These are phyloP conservation scores for Dermolepida albohirtum DNA, from an alignment of 2,888 invertebrate species.

Conservation along the genomic window DNA sequence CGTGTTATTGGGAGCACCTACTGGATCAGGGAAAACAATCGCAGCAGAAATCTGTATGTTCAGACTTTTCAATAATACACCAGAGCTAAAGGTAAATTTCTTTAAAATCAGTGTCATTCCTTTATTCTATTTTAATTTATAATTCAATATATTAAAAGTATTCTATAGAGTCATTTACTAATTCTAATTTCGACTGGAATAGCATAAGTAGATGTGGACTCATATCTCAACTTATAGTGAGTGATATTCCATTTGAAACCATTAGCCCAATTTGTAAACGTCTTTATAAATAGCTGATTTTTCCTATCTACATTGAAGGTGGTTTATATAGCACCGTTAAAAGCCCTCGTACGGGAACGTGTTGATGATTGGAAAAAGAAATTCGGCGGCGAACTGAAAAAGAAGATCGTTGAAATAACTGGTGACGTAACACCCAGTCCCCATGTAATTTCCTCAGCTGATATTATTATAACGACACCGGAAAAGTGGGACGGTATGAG, in stretches of 20 bases:
- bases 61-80: constrained; percentile 85
- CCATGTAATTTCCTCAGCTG: constrained; percentile 82
- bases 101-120: constrained; percentile 4
- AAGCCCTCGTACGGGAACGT: constrained; percentile 96
- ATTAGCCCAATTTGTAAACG: too few species aligned
- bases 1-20: constrained; percentile 94
- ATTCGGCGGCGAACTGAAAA: constrained; percentile 77
- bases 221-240: too few species aligned
- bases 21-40: constrained; percentile 97
- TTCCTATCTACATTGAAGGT: constrained; percentile 68
- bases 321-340: constrained; percentile 98
- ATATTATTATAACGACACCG: constrained; percentile 98
- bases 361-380: constrained; percentile 94
- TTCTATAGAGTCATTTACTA: too few species aligned
- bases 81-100: constrained; percentile 76
- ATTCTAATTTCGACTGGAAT: too few species aligned
- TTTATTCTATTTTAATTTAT: constrained; percentile 4
- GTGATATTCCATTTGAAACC: too few species aligned
- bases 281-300: too few species aligned
- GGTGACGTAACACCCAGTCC: constrained; percentile 92
- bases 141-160: not conserved
- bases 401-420: constrained; percentile 94
- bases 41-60: constrained; percentile 98
- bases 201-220: too few species aligned
- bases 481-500: constrained; percentile 99